Evolutionary conservation across 2,113 vertebrate genomes (phyloP).

Genomic region (Rhodinocichla rosea): DNA sequence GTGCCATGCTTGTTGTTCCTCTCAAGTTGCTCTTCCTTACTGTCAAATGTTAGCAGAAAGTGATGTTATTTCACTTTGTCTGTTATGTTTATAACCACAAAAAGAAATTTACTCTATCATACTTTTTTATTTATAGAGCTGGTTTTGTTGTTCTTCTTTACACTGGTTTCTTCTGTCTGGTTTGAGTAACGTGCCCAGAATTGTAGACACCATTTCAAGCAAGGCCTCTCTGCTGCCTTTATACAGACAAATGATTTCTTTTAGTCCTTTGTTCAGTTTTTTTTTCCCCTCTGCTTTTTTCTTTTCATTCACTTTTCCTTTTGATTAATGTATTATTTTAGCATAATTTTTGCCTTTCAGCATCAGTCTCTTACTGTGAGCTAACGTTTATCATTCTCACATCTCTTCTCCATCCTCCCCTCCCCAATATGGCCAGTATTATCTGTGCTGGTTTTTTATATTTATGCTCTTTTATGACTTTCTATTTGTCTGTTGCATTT

Average conservation of each 20-base stretch:
- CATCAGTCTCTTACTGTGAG: constrained; percentile 53
- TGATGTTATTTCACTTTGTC: neutral
- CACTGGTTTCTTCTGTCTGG: neutral
- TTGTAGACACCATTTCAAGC: neutral
- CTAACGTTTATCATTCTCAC: constrained; percentile 40
- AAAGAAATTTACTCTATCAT: neutral
- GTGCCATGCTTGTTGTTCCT: neutral
- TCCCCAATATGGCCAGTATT: neutral
- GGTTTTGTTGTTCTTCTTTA: neutral
- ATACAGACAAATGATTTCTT: constrained; percentile 30
- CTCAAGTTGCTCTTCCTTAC: neutral
- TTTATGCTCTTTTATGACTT: constrained; percentile 18
- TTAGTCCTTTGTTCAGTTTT: constrained; percentile 40
- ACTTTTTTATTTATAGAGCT: neutral
- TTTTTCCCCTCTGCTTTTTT: neutral
- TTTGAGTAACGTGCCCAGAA: neutral
- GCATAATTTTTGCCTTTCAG: constrained; percentile 68
- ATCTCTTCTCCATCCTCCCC: neutral
- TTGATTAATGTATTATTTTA: constrained; percentile 69
- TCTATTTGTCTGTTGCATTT: constrained; percentile 1
- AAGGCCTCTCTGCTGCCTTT: constrained; percentile 16
- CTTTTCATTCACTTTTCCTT: constrained; percentile 53
- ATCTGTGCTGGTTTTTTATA: neutral
- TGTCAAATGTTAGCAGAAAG: neutral
- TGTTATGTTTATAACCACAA: neutral